Conservation (phyloP, 2,888 invertebrate genomes). For the Ochropacha duplaris region DNA sequence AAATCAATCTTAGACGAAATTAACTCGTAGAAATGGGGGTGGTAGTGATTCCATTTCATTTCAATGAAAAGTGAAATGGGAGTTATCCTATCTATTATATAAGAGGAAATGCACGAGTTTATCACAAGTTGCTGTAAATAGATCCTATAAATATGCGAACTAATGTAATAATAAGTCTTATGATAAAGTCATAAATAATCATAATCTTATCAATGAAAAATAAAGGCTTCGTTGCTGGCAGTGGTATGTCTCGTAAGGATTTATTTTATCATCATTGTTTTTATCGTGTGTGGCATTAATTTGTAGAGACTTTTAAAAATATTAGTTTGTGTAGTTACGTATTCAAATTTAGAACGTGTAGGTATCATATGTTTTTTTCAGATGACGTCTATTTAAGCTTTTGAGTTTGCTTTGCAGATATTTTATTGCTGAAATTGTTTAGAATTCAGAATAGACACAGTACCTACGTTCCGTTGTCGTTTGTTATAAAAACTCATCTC, state of each 20-base stretch:
- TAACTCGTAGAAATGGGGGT: no score
- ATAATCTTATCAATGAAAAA: constrained; percentile 19
- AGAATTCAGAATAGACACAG: background rate
- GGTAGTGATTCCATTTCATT: no score
- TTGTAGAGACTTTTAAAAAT: background rate
- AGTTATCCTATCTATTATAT: background rate
- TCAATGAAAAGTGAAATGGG: background rate
- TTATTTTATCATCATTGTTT: background rate
- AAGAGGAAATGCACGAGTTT: background rate
- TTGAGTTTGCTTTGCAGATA: background rate
- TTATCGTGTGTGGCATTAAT: background rate
- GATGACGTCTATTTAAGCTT: background rate
- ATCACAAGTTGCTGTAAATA: background rate
- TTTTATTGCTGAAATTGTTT: background rate
- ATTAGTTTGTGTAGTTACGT: background rate
- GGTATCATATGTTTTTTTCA: background rate
- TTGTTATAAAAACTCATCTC: background rate
- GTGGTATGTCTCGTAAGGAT: constrained; percentile 5
- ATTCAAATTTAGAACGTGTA: background rate
- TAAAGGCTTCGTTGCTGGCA: constrained; percentile 15
- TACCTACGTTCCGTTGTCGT: no score
- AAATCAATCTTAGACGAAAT: no score
- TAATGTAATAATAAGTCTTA: constrained; percentile 2
- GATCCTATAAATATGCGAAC: background rate
- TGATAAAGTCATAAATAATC: constrained; percentile 13